Evolutionary conservation across 2,888 invertebrate genomes (phyloP).

Genomic region (Sarcophaga subvicina): DNA sequence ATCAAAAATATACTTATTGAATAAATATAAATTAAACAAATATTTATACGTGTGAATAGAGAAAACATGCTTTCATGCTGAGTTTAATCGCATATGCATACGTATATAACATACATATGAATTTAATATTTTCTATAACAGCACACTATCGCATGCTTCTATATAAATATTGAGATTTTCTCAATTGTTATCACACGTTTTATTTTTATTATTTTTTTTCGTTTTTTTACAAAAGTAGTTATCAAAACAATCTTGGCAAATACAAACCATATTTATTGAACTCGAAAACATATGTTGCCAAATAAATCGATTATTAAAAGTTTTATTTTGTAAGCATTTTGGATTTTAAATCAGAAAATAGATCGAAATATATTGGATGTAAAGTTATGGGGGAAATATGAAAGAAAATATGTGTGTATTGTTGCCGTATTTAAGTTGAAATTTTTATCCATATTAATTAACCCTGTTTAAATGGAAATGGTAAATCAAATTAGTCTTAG

Average conservation of each 20-base stretch:
- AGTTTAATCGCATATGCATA: no score
- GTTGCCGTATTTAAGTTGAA: no score
- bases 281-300: conserved; percentile 27
- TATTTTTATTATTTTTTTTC: not conserved
- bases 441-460: no score
- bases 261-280: not conserved
- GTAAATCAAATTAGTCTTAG: no score
- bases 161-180: conserved; percentile 31
- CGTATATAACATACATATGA: not conserved
- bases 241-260: no score
- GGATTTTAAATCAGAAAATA: no score
- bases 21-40: not conserved
- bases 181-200: not conserved
- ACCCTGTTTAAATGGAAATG: no score
- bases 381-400: no score
- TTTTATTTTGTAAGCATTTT: conserved; percentile 2
- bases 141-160: conserved; percentile 26
- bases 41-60: not conserved
- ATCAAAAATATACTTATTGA: not conserved
- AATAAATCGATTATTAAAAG: conserved; percentile 22
- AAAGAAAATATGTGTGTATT: no score
- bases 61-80: conserved; percentile 14
- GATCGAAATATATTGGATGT: no score
- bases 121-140: conserved; percentile 33
- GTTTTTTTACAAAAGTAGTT: not conserved